A percentile compares a stretch with the other conserved stretches of the same genome.
Evolutionary conservation across 2,113 vertebrate genomes (phyloP).

Genomic region (Boleophthalmus pectinirostris): DNA sequence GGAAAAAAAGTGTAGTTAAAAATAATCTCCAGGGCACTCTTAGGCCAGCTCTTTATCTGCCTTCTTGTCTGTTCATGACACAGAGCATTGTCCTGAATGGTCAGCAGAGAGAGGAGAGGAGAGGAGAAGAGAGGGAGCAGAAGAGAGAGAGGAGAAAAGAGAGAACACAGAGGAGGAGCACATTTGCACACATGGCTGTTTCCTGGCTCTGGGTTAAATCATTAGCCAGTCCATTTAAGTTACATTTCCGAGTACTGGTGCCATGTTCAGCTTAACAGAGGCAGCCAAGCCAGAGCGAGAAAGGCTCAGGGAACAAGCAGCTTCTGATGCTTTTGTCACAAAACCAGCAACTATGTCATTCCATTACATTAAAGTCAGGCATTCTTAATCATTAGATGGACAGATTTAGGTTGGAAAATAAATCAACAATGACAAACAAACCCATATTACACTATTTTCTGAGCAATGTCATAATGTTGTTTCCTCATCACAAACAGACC

Average conservation of each 20-base stretch:
- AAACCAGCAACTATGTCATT: background rate
- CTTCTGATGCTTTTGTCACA: constrained; percentile 32
- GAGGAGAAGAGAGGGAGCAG: too few species aligned
- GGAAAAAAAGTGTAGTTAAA: background rate
- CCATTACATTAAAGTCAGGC: background rate
- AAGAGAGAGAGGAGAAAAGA: too few species aligned
- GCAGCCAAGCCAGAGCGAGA: constrained; percentile 55
- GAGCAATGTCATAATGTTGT: too few species aligned
- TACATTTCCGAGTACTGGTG: constrained; percentile 66
- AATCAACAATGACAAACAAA: background rate
- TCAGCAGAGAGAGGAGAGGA: constrained; percentile 10
- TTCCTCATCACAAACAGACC: too few species aligned
- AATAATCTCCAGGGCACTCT: background rate
- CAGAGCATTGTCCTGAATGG: constrained; percentile 37
- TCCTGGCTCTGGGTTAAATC: constrained; percentile 59
- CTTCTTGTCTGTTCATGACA: constrained; percentile 29
- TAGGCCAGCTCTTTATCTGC: constrained; percentile 17
- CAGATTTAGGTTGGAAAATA: background rate
- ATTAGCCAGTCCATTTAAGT: constrained; percentile 68
- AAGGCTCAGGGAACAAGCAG: constrained; percentile 46
- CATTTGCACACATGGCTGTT: constrained; percentile 55
- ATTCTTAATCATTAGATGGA: background rate
- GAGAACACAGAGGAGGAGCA: constrained; percentile 12
- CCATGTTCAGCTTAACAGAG: constrained; percentile 55
- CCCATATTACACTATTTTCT: too few species aligned